Percentiles rank a stretch among this genome's conserved stretches.
Evolutionary conservation across 2,797 vertebrate genomes (phyloP).

Genomic region (Pteropus rufus): DNA sequence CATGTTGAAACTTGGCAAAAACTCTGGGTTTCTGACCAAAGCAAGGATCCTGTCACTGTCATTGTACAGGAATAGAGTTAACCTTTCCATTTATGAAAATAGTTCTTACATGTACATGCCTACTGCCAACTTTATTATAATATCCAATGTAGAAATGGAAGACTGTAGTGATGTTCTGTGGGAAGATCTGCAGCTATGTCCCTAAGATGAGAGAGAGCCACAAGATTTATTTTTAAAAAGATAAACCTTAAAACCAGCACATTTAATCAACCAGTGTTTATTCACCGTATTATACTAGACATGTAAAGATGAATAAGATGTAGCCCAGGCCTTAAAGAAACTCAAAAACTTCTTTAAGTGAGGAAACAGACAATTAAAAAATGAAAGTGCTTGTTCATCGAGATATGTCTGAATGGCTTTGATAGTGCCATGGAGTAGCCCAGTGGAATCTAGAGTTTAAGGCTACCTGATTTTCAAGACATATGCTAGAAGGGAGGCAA

Average conservation of each 20-base stretch:
- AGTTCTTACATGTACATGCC: background rate
- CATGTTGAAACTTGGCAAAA: background rate
- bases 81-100: conserved; percentile 25
- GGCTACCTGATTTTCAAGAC: background rate
- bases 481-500: background rate
- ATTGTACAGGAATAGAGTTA: background rate
- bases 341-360: conserved; percentile 12
- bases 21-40: conserved; percentile 19
- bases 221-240: background rate
- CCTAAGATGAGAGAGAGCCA: background rate
- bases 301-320: background rate
- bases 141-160: background rate
- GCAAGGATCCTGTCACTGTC: background rate
- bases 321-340: background rate
- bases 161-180: background rate
- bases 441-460: background rate
- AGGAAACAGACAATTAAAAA: conserved; percentile 3
- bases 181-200: background rate
- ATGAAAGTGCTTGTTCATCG: background rate
- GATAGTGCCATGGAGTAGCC: background rate
- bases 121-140: background rate
- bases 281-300: background rate
- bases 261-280: background rate
- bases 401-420: background rate
- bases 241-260: background rate